Percentiles rank a stretch among this genome's conserved stretches.
These are phyloP conservation scores for Rhynchopsitta pachyrhyncha DNA, from an alignment of 2,113 vertebrate species.

Conservation along the genomic window DNA sequence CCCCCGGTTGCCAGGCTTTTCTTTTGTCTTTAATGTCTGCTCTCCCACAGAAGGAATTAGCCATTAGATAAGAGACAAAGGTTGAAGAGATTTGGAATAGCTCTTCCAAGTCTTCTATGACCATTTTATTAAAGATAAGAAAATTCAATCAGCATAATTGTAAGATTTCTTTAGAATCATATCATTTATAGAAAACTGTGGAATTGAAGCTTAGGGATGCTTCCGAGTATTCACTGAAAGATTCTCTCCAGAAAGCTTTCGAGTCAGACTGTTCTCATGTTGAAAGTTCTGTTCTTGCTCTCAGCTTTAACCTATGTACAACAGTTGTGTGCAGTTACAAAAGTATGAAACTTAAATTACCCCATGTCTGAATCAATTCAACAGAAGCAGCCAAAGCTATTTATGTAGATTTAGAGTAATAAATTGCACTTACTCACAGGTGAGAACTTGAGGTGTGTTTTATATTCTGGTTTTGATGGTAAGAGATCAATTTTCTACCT, in stretches of 20 bases:
- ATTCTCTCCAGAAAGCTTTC: neutral
- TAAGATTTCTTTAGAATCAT: neutral
- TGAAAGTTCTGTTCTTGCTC: neutral
- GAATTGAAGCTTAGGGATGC: neutral
- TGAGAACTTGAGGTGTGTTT: neutral
- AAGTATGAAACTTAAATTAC: neutral
- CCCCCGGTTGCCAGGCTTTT: neutral
- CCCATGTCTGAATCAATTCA: neutral
- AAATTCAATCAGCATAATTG: neutral
- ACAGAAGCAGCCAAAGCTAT: neutral
- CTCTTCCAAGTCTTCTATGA: neutral
- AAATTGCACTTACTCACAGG: neutral
- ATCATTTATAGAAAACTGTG: neutral
- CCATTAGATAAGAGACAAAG: neutral
- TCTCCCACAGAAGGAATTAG: neutral
- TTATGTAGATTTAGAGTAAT: neutral
- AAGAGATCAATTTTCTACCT: neutral
- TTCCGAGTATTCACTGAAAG: neutral
- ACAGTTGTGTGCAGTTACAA: neutral
- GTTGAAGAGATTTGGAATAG: neutral
- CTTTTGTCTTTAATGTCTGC: neutral
- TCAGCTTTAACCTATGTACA: neutral
- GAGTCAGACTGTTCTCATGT: neutral
- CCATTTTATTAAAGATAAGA: neutral
- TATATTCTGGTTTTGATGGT: neutral